Percentiles rank a stretch among this genome's conserved stretches.
Evolutionary conservation across 2,888 invertebrate species (phyloP).

Genomic region (Tholera decimalis): DNA sequence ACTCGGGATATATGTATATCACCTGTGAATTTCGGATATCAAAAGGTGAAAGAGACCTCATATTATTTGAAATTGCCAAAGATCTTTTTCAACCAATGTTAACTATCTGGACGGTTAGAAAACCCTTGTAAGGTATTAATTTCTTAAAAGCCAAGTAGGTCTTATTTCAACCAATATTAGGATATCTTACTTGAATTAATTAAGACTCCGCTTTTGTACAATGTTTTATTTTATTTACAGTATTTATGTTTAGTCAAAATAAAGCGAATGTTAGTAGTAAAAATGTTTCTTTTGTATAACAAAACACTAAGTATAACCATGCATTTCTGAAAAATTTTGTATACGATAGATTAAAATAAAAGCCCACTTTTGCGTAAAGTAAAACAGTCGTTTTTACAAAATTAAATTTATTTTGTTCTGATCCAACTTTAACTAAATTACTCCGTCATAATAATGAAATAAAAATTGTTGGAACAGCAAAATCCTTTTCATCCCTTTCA

Average conservation of each 20-base stretch:
- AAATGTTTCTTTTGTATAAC: too few species aligned
- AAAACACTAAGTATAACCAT: too few species aligned
- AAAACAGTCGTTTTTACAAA: background rate
- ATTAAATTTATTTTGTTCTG: conserved; percentile 20
- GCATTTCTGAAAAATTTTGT: too few species aligned
- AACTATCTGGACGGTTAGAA: background rate
- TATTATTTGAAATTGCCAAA: conserved; percentile 11
- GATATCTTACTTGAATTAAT: too few species aligned
- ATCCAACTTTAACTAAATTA: conserved; percentile 31
- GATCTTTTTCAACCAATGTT: background rate
- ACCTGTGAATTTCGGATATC: conserved; percentile 22
- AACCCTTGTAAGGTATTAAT: background rate
- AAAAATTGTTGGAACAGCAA: conserved; percentile 38
- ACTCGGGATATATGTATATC: conserved; percentile 24
- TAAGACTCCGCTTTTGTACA: too few species aligned
- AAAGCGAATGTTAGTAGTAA: too few species aligned
- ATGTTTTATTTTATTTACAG: too few species aligned
- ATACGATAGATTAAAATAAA: background rate
- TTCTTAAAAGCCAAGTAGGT: conserved; percentile 19
- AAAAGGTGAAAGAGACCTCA: conserved; percentile 11
- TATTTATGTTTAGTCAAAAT: too few species aligned
- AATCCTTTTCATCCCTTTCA: conserved; percentile 47
- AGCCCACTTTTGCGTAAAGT: background rate
- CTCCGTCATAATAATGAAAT: conserved; percentile 37
- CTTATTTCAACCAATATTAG: too few species aligned